Percentiles rank a stretch among this genome's conserved stretches.
Conservation (phyloP, 2,113 vertebrate species). For the Ophthalmolycus amberensis region DNA sequence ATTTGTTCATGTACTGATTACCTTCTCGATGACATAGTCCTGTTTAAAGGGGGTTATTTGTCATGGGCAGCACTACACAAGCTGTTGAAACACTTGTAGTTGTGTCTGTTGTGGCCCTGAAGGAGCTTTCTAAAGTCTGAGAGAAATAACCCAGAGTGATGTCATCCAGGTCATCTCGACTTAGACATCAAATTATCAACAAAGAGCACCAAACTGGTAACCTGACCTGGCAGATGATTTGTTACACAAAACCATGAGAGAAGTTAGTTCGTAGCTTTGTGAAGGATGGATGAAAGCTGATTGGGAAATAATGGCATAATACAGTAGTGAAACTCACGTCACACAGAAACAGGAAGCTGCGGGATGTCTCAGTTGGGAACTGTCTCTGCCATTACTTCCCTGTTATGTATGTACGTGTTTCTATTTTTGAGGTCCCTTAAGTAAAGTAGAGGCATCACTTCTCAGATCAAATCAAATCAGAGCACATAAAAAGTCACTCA, state of each 20-base stretch:
- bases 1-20: neutral
- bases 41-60: neutral
- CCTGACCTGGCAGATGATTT: neutral
- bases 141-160: too few species aligned
- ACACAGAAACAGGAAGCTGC: neutral
- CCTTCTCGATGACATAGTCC: neutral
- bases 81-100: neutral
- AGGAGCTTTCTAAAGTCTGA: neutral
- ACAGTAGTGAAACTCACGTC: neutral
- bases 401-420: neutral
- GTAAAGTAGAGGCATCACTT: neutral
- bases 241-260: neutral
- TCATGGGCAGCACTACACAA: neutral
- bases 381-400: neutral
- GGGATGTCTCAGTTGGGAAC: neutral
- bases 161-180: neutral
- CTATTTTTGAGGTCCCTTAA: neutral
- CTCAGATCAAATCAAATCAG: neutral
- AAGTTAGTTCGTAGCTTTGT: too few species aligned
- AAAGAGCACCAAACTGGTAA: neutral
- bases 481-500: neutral
- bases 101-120: neutral
- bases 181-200: neutral
- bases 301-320: too few species aligned
- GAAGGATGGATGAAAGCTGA: too few species aligned